Base-by-base conservation (phyloP, 2,888 invertebrate genomes). In the Amblyjoppa fuscipennis region DNA sequence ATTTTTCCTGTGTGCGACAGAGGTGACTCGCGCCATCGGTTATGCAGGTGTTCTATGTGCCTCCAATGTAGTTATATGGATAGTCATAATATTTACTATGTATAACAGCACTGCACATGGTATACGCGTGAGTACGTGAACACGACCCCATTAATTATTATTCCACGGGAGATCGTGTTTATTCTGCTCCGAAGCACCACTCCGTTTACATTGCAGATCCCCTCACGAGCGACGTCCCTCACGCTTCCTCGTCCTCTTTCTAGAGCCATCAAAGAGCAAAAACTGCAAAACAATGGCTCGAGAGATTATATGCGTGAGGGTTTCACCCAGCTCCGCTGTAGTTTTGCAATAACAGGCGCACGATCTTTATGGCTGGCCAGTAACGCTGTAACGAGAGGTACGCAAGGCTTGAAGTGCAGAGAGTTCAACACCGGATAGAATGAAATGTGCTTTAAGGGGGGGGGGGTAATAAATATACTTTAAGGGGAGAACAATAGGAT, bases 81-180 rank as follows among this genome's bases (percentile, higher is more conserved):
- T 56, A 56, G 31, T 73, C n/a, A 16, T 56, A 38, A 53, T 34
- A 73, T 51, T 34, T 49, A 56, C 34, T 11, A 56, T 9, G 56
- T 38, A 56, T 31, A 34, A 28, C 34, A 53, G n/a, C 73, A 59
- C n/a, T 61, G 16, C 16, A 16, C 51, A 20, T 1, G 51, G 49
- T 51, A 68, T 80, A 59, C 77, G 59, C 56, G 81, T 61, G 59
- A 75, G 77, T 68, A 82, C 69, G 87, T 78, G 86, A 88, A 87
- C 86, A 85, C 64, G 86, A 66, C 73, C 66, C 56, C 68, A 86
- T 88, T 89, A 87, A 89, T 89, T 88, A 88, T 83, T 88, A 88
- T 85, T 86, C 84, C 79, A 84, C 80, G 74, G 49, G 59, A 41
- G 66, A 13, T 56, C 51, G 66, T 84, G 87, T 88, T 89, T 89